phyloP scores from a whole-genome alignment of 2,797 vertebrate genomes.

The Ammospiza maritima region DNA sequence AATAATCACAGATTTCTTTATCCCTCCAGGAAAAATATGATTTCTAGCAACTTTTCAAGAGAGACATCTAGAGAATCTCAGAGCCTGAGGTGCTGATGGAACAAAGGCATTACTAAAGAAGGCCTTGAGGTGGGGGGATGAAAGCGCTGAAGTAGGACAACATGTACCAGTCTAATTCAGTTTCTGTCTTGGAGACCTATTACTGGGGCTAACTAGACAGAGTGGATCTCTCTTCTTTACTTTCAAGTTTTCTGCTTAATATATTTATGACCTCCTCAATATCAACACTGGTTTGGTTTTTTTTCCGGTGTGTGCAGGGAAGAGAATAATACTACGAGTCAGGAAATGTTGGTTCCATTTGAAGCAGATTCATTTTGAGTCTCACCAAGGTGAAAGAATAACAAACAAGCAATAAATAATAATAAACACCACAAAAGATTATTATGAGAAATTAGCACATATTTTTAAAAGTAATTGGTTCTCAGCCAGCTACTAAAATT shows the following conservation, averaged over 20 bases:
- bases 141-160: not conserved
- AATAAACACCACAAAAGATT: not conserved
- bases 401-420: not conserved
- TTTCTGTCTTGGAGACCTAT: not conserved
- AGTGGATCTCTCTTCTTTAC: not conserved
- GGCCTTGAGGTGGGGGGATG: not conserved
- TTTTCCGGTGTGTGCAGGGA: not conserved
- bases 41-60: not conserved
- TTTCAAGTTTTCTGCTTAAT: not conserved
- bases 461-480: not conserved
- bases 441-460: not conserved
- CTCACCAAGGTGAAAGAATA: not conserved
- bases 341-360: not conserved
- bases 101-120: not conserved
- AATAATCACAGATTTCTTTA: not conserved
- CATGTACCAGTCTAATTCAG: not conserved
- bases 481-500: not conserved
- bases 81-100: not conserved
- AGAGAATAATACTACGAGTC: not conserved
- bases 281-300: not conserved
- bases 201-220: not conserved
- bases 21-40: not conserved
- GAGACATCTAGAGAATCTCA: not conserved
- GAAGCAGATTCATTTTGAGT: not conserved
- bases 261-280: not conserved